Evolutionary conservation across 2,888 invertebrate genomes (phyloP).

Genomic region (Acronicta psi): DNA sequence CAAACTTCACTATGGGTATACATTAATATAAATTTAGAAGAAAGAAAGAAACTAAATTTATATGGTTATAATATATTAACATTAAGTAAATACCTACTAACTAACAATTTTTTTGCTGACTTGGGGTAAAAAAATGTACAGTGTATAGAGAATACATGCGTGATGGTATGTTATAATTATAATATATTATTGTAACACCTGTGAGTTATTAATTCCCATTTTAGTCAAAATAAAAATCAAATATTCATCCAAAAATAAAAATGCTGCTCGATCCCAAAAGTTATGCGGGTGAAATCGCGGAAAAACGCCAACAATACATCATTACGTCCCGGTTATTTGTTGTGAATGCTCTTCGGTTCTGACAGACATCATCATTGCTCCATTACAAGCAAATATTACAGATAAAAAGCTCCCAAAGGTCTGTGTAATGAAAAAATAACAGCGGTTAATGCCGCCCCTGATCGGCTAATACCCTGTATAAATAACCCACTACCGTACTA

Average conservation of each 20-base stretch:
- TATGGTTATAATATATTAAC: too few relatives aligned
- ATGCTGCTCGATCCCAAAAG: slow-evolving; percentile 27
- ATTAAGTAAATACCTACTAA: too few relatives aligned
- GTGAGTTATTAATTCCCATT: not conserved
- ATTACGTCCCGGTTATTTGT: slow-evolving; percentile 47
- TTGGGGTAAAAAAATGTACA: too few relatives aligned
- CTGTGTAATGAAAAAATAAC: slow-evolving; percentile 60
- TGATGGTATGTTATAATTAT: too few relatives aligned
- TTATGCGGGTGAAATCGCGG: slow-evolving; percentile 15
- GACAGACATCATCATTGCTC: slow-evolving; percentile 49
- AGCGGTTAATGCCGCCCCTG: slow-evolving; percentile 54
- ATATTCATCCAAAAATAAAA: slow-evolving; percentile 27
- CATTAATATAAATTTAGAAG: too few relatives aligned
- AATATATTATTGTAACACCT: too few relatives aligned
- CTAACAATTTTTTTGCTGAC: too few relatives aligned
- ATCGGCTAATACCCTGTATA: slow-evolving; percentile 56
- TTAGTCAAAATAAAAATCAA: slow-evolving; percentile 19
- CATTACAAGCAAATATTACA: slow-evolving; percentile 56
- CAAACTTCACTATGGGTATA: too few relatives aligned
- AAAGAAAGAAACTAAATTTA: too few relatives aligned
- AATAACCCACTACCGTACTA: slow-evolving; percentile 62
- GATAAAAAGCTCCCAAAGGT: slow-evolving; percentile 51
- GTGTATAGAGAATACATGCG: too few relatives aligned
- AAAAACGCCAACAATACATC: slow-evolving; percentile 44
- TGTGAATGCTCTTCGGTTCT: slow-evolving; percentile 47